phyloP scores from a whole-genome alignment of 2,113 vertebrate species.

The Tylochromis polylepis region DNA sequence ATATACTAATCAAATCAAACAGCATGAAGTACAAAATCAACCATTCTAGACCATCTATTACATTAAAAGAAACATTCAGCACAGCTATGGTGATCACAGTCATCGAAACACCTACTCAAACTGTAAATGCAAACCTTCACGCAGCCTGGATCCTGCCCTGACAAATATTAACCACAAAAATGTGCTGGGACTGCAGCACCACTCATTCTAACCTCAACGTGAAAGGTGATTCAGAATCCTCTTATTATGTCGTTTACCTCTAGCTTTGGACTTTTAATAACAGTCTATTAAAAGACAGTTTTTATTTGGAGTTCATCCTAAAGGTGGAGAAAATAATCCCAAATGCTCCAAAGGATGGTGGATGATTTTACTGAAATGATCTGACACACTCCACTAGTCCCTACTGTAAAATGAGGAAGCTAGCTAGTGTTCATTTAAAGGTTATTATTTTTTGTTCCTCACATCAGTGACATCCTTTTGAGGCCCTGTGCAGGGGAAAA shows the following conservation, averaged over 20 bases:
- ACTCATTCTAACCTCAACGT: background rate
- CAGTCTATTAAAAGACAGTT: slow-evolving; percentile 24
- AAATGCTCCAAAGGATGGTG: background rate
- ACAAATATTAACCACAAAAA: slow-evolving; percentile 43
- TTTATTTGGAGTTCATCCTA: background rate
- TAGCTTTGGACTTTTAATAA: slow-evolving; percentile 3
- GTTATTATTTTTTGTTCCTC: background rate
- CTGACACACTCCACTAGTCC: background rate
- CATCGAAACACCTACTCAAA: background rate
- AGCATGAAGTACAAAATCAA: background rate
- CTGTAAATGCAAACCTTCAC: background rate
- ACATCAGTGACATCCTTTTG: background rate
- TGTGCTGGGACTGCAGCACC: background rate
- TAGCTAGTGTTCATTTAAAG: background rate
- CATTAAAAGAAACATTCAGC: background rate
- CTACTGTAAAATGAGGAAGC: background rate
- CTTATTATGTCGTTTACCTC: slow-evolving; percentile 11
- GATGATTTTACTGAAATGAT: background rate
- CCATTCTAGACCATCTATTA: background rate
- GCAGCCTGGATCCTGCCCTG: slow-evolving; percentile 13
- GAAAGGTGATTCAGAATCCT: slow-evolving; percentile 16
- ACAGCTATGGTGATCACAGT: background rate
- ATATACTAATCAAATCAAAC: background rate
- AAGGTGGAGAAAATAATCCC: background rate
- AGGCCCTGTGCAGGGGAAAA: background rate